These are phyloP conservation scores for Drosophila borborema DNA, from an alignment of 2,888 invertebrate species.

Conservation along the genomic window DNA sequence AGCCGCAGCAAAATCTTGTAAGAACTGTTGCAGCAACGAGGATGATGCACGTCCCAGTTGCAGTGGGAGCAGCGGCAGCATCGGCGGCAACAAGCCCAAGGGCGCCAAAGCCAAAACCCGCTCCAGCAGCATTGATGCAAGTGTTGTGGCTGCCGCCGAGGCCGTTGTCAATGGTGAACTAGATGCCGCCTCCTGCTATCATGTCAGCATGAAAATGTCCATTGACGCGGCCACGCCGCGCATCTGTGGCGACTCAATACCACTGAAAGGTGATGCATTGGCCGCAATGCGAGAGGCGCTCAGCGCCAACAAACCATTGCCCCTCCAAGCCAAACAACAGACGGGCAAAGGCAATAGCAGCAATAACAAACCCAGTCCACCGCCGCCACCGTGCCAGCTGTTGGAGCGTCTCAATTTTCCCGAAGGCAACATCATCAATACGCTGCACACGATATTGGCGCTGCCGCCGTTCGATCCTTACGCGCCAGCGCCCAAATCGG, in stretches of 20 bases:
- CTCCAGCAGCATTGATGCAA: slow-evolving; percentile 31
- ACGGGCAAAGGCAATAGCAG: slow-evolving; percentile 18
- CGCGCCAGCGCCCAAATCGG: slow-evolving; percentile 76
- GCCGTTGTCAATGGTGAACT: slow-evolving; percentile 68
- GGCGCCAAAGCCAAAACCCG: slow-evolving; percentile 38
- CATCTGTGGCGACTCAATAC: slow-evolving; percentile 58
- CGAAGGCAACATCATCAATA: slow-evolving; percentile 72
- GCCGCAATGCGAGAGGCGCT: slow-evolving; percentile 57
- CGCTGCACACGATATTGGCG: slow-evolving; percentile 77
- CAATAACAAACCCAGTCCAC: slow-evolving; percentile 32
- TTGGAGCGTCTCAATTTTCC: slow-evolving; percentile 69
- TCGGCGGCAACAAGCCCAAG: slow-evolving; percentile 26
- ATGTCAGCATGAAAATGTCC: slow-evolving; percentile 75
- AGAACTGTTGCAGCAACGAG: slow-evolving; percentile 43
- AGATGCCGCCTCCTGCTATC: slow-evolving; percentile 67
- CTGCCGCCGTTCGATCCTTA: slow-evolving; percentile 82
- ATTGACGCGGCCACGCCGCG: slow-evolving; percentile 65
- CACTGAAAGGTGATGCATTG: slow-evolving; percentile 62
- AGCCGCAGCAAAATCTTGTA: slow-evolving; percentile 25
- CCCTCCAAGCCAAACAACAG: slow-evolving; percentile 51
- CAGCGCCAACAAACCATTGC: slow-evolving; percentile 53
- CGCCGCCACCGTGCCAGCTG: slow-evolving; percentile 62
- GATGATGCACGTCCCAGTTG: slow-evolving; percentile 36
- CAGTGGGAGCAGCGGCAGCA: slow-evolving; percentile 7
- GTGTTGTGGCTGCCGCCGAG: slow-evolving; percentile 52